Evolutionary conservation across 53 echinoderm and acorn worm species (phyloP).

Genomic region (Paracentrotus lividus): DNA sequence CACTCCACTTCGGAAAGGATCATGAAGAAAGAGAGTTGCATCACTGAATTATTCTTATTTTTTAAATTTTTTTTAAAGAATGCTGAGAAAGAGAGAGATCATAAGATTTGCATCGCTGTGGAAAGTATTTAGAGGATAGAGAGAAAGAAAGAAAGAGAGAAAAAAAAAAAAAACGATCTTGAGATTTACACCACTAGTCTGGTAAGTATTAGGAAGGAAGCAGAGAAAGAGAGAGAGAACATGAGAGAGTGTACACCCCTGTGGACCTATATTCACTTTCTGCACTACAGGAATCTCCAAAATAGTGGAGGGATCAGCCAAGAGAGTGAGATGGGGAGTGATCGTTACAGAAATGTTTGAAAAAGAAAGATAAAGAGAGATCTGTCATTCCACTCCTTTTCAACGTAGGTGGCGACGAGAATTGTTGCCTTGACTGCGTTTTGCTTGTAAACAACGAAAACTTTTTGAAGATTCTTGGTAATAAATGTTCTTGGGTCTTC

Average conservation of each 20-base stretch:
- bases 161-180: no score
- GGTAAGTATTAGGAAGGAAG: neutral
- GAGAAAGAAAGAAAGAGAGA: neutral
- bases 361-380: neutral
- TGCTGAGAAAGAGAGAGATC: neutral
- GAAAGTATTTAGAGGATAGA: neutral
- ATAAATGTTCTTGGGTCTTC: neutral
- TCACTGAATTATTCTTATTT: no score
- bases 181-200: neutral
- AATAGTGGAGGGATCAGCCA: no score
- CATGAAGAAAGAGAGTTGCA: neutral
- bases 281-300: no score
- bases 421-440: constrained; percentile 50
- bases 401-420: neutral
- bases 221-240: neutral
- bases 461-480: neutral
- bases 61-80: no score
- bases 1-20: neutral
- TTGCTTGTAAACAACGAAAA: neutral
- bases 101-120: neutral
- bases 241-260: no score
- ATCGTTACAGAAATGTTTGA: neutral
- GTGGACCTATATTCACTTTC: no score
- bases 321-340: no score
- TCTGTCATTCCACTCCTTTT: neutral